Conservation (phyloP, 2,797 vertebrate genomes). For the Cyprinella venusta region DNA sequence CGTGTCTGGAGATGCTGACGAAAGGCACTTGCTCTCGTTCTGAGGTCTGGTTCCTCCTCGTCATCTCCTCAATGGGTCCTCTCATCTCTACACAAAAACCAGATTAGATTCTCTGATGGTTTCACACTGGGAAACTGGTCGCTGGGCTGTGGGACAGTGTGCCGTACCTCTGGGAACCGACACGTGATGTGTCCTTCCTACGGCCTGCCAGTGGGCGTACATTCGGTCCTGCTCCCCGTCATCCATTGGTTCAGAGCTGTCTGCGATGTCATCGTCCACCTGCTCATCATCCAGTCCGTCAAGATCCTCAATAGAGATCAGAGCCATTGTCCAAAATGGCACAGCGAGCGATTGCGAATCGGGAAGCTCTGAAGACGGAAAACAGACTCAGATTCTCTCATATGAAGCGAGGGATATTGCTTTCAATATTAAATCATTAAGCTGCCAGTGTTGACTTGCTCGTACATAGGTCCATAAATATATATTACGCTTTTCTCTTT, state of each 20-base stretch:
- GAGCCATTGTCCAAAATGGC: slow-evolving; percentile 72
- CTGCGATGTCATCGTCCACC: slow-evolving; percentile 69
- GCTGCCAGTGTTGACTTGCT: too few relatives aligned
- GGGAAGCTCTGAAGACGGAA: not conserved
- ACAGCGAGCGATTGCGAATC: not conserved
- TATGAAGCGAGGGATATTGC: too few relatives aligned
- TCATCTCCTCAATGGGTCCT: slow-evolving; percentile 84
- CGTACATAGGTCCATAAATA: too few relatives aligned
- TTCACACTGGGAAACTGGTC: not conserved
- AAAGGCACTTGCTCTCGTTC: slow-evolving; percentile 76
- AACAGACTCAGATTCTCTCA: too few relatives aligned
- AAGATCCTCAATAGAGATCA: slow-evolving; percentile 84
- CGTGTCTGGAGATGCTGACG: slow-evolving; percentile 67
- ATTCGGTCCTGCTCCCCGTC: slow-evolving; percentile 69
- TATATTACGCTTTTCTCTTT: too few relatives aligned
- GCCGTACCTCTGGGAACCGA: slow-evolving; percentile 78
- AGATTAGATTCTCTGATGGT: not conserved
- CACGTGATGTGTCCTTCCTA: slow-evolving; percentile 84
- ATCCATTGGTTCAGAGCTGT: slow-evolving; percentile 70
- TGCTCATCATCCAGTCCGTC: slow-evolving; percentile 78
- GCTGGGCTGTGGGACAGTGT: not conserved
- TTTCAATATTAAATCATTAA: too few relatives aligned
- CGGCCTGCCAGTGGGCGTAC: slow-evolving; percentile 80
- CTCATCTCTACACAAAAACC: slow-evolving; percentile 78
- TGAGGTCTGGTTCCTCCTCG: slow-evolving; percentile 70